Percentiles rank a stretch among this genome's conserved stretches.
phyloP scores from a whole-genome alignment of 2,113 vertebrate genomes.

The Phyllostomus hastatus region DNA sequence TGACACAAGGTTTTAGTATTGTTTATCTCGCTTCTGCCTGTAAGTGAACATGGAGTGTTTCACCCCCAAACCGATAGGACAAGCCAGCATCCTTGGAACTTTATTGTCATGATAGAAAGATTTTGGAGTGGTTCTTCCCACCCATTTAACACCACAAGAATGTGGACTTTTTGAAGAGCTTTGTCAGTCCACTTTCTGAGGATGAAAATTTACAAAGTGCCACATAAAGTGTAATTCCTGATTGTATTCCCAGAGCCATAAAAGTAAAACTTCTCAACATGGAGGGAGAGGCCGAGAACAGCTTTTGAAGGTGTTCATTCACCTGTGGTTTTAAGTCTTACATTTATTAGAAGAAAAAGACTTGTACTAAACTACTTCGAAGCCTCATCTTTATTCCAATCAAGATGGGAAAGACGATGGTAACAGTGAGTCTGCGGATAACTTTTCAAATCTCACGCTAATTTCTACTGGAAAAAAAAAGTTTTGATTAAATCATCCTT shows the following conservation, averaged over 20 bases:
- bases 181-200: neutral
- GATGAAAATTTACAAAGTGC: slow-evolving; percentile 5
- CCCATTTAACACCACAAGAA: neutral
- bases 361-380: slow-evolving; percentile 51
- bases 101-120: neutral
- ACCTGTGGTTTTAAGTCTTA: slow-evolving; percentile 47
- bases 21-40: neutral
- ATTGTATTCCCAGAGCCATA: neutral
- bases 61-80: neutral
- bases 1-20: neutral
- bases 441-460: slow-evolving; percentile 50
- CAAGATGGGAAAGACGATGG: slow-evolving; percentile 25
- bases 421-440: neutral
- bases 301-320: slow-evolving; percentile 31
- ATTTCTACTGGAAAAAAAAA: slow-evolving; percentile 55
- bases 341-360: slow-evolving; percentile 40
- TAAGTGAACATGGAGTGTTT: neutral
- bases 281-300: neutral
- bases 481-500: slow-evolving; percentile 61
- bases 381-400: slow-evolving; percentile 51
- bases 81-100: neutral
- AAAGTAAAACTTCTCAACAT: neutral
- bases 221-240: neutral
- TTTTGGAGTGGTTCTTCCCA: neutral
- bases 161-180: neutral